Conservation (phyloP, 2,888 invertebrate genomes). For the Pandemis corylana region DNA sequence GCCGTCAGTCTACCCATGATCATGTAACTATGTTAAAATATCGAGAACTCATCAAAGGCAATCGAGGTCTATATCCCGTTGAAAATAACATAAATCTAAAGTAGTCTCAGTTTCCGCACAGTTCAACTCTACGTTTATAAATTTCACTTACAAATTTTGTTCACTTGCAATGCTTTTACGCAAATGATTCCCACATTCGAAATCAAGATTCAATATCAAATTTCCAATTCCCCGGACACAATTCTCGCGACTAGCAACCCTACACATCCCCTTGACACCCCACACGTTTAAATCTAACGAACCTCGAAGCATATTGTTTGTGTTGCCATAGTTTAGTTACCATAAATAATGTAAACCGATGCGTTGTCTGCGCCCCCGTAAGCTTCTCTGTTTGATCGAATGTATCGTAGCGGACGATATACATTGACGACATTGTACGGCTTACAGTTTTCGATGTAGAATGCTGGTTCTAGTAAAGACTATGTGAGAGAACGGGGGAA, state of each 20-base stretch:
- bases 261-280: constrained; percentile 47
- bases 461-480: no score
- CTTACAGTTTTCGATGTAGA: no score
- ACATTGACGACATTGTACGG: constrained; percentile 4
- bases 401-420: constrained; percentile 16
- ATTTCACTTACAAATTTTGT: background rate
- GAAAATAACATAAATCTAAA: no score
- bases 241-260: constrained; percentile 26
- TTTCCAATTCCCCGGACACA: background rate
- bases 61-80: no score
- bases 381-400: constrained; percentile 8
- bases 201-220: constrained; percentile 4
- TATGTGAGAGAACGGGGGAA: no score
- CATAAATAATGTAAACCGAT: constrained; percentile 65
- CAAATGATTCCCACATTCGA: background rate
- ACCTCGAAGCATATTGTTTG: constrained; percentile 78
- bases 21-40: no score
- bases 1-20: no score
- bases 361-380: constrained; percentile 49
- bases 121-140: background rate
- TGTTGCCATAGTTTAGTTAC: constrained; percentile 72
- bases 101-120: no score
- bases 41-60: no score
- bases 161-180: background rate
- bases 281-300: constrained; percentile 62